These are phyloP conservation scores for Saccostrea echinata DNA, from an alignment of 1,140 invertebrate species.

Conservation along the genomic window DNA sequence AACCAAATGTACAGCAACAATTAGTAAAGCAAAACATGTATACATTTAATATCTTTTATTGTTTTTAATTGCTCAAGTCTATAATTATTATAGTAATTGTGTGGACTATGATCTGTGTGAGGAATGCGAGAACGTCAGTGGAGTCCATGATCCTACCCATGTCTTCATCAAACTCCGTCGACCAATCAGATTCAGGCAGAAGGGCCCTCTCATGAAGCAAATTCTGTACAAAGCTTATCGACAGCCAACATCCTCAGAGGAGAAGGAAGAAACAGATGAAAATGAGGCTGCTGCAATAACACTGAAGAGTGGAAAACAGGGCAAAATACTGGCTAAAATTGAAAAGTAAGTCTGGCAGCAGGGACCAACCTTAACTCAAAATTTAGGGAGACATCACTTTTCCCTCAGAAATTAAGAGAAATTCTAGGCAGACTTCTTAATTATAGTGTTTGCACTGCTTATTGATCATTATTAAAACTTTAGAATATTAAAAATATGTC, in stretches of 20 bases:
- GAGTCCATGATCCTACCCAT: constrained; percentile 73
- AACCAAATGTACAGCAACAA: background rate
- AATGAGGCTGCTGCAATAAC: constrained; percentile 36
- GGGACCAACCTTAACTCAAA: no score
- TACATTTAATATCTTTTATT: background rate
- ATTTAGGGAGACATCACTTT: no score
- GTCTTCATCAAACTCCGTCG: constrained; percentile 77
- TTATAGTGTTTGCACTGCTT: no score
- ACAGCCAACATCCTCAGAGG: constrained; percentile 7
- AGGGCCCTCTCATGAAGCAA: constrained; percentile 61
- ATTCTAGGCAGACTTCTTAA: no score
- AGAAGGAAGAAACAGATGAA: background rate
- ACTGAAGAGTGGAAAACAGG: constrained; percentile 44
- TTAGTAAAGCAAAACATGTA: background rate
- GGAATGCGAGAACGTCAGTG: constrained; percentile 72
- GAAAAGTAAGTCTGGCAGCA: constrained; percentile 52
- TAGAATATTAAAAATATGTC: no score
- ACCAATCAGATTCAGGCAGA: constrained; percentile 61
- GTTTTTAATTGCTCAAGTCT: background rate
- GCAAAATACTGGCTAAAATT: constrained; percentile 50
- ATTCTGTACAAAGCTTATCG: constrained; percentile 46
- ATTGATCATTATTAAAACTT: no score
- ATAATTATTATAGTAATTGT: constrained; percentile 72
- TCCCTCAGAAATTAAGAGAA: no score
- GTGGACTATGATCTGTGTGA: constrained; percentile 78